Evolutionary conservation across 2,797 vertebrate genomes (phyloP).

Genomic region (Pangasius djambal): DNA sequence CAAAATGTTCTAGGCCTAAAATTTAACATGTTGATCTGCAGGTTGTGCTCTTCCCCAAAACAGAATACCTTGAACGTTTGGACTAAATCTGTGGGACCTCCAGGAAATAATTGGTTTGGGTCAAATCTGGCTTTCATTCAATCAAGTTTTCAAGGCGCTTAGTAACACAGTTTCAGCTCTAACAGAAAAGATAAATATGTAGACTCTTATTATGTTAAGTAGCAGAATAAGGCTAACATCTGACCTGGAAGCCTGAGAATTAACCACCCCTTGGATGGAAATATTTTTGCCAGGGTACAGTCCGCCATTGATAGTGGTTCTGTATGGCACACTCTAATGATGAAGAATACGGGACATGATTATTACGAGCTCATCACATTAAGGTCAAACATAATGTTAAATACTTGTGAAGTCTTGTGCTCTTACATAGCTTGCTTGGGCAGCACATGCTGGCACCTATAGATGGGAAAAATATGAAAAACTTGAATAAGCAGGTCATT

Average conservation of each 20-base stretch:
- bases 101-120: not conserved
- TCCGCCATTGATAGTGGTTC: conserved; percentile 65
- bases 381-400: not conserved
- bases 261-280: conserved; percentile 68
- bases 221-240: not conserved
- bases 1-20: not conserved
- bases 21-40: not conserved
- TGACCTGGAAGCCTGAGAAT: conserved; percentile 65
- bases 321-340: conserved; percentile 71
- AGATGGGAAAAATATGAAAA: not conserved
- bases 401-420: not conserved
- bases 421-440: conserved; percentile 53
- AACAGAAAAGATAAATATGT: not conserved
- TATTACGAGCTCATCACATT: not conserved
- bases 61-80: not conserved
- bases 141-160: not conserved
- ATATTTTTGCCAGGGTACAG: conserved; percentile 66
- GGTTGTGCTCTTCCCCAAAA: not conserved
- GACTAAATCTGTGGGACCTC: not conserved
- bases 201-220: not conserved
- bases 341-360: not conserved
- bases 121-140: not conserved
- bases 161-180: not conserved
- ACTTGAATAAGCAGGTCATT: not conserved
- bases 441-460: conserved; percentile 34